Evolutionary conservation across 2,797 vertebrate species (phyloP), one percentile per base, ranked within the genome.

Genomic region (Schizopygopsis pylzovi): DNA sequence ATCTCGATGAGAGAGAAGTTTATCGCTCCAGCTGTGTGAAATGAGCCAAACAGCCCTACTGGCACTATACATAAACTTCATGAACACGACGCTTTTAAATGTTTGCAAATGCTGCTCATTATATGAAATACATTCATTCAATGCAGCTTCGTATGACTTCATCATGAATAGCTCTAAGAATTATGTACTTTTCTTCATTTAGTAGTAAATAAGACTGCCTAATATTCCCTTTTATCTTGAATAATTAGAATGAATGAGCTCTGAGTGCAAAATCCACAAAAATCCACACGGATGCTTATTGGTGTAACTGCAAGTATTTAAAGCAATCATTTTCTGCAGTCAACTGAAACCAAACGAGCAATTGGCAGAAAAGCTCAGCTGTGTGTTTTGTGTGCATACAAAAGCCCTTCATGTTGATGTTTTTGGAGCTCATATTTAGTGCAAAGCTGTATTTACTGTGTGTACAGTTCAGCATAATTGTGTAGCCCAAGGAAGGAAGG

Each of bases 371-470:
- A 28, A 68, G 47, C 65, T n/a, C 45, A 82, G 52, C 37, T 71
- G 49, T 72, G 67, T 56, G 37, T 59, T 82, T 72, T 59, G 37
- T 33, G 52, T 72, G 68, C 37, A 13, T 56, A 72, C 49, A 72
- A 20, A 72, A 61, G 41, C 12, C 25, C 43, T 41, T 41, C 9
- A 77, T 41, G 73, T 54, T 77, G 37, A 25, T 84, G 47, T 52
- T 77, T 75, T 86, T 81, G 70, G 28, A 84, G 83, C 79, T 73
- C 84, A 79, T 91, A 87, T 88, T 87, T 90, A 86, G 88, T 73
- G 72, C 71, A 89, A 82, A 86, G 82, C 88, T 89, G 83, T 91
- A 87, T 87, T 90, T 91, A 87, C 41, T 49, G 76, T 89, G 86
- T 85, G 85, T 71, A 78, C 47, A 56, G 33, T 82, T 82, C 84